phyloP scores from a whole-genome alignment of 2,113 vertebrate genomes.

The Talpa occidentalis region DNA sequence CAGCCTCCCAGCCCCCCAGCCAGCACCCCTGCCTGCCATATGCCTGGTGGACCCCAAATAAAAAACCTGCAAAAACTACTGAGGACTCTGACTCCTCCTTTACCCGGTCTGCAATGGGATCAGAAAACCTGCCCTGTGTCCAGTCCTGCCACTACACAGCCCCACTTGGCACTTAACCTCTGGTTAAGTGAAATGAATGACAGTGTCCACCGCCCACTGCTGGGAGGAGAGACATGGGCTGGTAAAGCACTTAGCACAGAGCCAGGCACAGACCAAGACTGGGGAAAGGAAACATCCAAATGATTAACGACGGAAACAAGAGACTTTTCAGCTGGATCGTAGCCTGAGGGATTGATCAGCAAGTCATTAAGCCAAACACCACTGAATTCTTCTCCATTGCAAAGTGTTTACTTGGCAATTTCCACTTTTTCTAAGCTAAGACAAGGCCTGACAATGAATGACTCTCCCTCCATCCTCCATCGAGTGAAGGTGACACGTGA shows the following conservation, averaged over 20 bases:
- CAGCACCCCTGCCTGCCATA: too few species aligned
- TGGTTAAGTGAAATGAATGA: not conserved
- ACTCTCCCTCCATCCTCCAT: not conserved
- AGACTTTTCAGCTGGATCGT: conserved; percentile 25
- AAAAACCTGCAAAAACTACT: too few species aligned
- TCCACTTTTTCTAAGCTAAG: conserved; percentile 44
- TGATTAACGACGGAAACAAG: conserved; percentile 19
- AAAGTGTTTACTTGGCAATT: conserved; percentile 33
- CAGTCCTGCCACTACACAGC: not conserved
- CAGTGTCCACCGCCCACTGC: not conserved
- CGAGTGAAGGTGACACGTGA: conserved; percentile 5
- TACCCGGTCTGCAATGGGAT: too few species aligned
- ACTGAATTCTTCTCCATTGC: conserved; percentile 18
- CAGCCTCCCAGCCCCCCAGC: too few species aligned
- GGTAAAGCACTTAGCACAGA: not conserved
- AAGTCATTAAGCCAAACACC: conserved; percentile 62
- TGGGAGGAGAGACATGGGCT: not conserved
- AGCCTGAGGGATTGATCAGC: conserved; percentile 31
- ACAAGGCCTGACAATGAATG: not conserved
- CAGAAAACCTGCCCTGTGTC: not conserved
- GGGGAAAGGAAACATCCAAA: conserved; percentile 60
- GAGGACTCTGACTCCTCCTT: too few species aligned
- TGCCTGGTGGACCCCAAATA: too few species aligned
- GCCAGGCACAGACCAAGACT: conserved; percentile 16
- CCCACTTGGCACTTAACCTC: not conserved